phyloP scores from a whole-genome alignment of 2,113 vertebrate species.

The Ptilonorhynchus violaceus region DNA sequence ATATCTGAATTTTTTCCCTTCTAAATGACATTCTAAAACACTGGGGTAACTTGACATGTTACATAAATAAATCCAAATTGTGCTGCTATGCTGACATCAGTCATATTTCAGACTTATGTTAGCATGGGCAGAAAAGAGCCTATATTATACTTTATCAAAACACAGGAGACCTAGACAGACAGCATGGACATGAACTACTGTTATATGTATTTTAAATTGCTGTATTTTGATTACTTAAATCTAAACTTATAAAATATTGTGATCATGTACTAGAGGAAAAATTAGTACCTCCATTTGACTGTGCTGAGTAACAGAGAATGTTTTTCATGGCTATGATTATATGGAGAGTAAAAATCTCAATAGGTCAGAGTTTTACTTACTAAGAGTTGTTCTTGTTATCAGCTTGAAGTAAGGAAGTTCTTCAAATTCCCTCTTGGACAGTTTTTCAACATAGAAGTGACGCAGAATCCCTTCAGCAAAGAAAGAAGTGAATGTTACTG shows the following conservation, averaged over 20 bases:
- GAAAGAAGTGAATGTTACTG: background rate
- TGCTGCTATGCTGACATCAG: background rate
- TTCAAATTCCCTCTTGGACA: constrained; percentile 78
- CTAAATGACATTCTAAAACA: background rate
- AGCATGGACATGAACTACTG: background rate
- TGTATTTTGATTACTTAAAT: background rate
- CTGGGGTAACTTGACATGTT: background rate
- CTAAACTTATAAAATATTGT: background rate
- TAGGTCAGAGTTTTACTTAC: constrained; percentile 67
- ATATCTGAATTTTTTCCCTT: background rate
- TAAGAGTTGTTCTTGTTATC: constrained; percentile 79
- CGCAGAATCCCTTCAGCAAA: constrained; percentile 72
- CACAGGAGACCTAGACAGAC: background rate
- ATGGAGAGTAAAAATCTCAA: background rate
- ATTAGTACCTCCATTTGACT: background rate
- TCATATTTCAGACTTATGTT: background rate
- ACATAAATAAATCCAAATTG: background rate
- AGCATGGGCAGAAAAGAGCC: background rate
- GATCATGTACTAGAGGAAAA: background rate
- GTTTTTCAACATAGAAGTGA: constrained; percentile 75
- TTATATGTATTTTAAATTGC: background rate
- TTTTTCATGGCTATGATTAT: background rate
- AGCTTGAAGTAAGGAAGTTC: constrained; percentile 78
- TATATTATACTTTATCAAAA: background rate
- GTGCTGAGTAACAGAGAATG: background rate